These are phyloP conservation scores for Boloria selene DNA, from an alignment of 2,888 invertebrate species.

Conservation along the genomic window DNA sequence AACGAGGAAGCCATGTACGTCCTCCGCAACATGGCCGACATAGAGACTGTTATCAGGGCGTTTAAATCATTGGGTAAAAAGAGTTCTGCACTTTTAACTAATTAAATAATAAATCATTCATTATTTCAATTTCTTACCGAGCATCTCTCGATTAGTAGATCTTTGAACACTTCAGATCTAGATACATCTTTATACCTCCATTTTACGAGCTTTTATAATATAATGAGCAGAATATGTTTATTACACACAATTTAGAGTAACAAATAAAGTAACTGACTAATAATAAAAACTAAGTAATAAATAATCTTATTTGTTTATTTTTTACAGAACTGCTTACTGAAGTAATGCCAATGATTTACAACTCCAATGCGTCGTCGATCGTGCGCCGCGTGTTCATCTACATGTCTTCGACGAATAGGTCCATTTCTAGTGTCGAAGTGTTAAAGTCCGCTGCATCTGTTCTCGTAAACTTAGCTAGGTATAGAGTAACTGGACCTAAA, in stretches of 20 bases:
- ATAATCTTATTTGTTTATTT: too few relatives aligned
- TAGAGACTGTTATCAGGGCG: constrained; percentile 66
- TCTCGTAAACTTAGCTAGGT: constrained; percentile 86
- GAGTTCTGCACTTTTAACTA: not conserved
- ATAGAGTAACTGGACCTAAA: constrained; percentile 81
- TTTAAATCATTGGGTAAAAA: constrained; percentile 68
- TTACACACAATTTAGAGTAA: too few relatives aligned
- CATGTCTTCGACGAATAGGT: constrained; percentile 79
- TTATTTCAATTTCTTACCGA: too few relatives aligned
- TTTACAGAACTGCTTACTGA: constrained; percentile 68
- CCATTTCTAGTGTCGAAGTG: constrained; percentile 83
- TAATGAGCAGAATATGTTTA: too few relatives aligned
- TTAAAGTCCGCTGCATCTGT: constrained; percentile 80
- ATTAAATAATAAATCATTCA: too few relatives aligned
- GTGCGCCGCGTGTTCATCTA: constrained; percentile 65
- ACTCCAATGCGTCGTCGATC: constrained; percentile 57
- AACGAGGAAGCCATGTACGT: constrained; percentile 72
- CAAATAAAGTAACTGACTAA: too few relatives aligned
- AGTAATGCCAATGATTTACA: constrained; percentile 73
- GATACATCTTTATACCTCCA: too few relatives aligned
- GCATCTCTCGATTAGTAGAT: too few relatives aligned
- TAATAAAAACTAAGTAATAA: too few relatives aligned
- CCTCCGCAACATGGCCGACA: constrained; percentile 59
- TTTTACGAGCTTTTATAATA: too few relatives aligned
- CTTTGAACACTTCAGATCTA: too few relatives aligned